A percentile compares a stretch with the other conserved stretches of the same genome.
Conservation (phyloP, 2,113 vertebrate genomes). For the Entomyzon cyanotis region DNA sequence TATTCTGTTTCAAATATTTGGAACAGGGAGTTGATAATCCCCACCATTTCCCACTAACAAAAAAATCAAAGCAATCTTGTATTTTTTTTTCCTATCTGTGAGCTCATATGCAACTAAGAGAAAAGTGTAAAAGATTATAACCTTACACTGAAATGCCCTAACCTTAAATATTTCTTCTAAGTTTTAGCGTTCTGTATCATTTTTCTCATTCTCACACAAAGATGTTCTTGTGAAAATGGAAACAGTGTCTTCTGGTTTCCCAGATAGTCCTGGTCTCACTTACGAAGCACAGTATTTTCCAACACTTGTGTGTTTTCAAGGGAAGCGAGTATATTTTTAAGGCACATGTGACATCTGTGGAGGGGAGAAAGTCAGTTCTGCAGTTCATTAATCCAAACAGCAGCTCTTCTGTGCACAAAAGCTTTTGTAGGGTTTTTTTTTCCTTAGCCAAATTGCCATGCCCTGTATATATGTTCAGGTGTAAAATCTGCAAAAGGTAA, state of each 20-base stretch:
- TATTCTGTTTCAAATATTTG: background rate
- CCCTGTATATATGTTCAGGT: conserved; percentile 13
- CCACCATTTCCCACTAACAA: background rate
- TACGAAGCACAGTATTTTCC: background rate
- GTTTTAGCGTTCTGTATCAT: background rate
- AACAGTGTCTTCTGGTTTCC: background rate
- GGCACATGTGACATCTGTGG: background rate
- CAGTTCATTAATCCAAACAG: conserved; percentile 25
- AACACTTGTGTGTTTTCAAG: background rate
- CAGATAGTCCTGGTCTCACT: background rate
- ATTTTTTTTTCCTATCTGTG: background rate
- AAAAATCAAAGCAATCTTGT: background rate
- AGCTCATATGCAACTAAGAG: background rate
- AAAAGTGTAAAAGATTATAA: background rate
- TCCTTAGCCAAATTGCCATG: background rate
- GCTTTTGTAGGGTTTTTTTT: background rate
- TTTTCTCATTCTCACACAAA: background rate
- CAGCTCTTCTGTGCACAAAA: background rate
- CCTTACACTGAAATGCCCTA: background rate
- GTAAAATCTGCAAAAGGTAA: conserved; percentile 43
- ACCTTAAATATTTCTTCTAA: background rate
- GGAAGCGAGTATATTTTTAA: background rate
- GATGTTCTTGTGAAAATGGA: background rate
- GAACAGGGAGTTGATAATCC: background rate
- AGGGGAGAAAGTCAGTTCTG: background rate